A percentile compares a stretch with the other conserved stretches of the same genome.
These are phyloP conservation scores for Diaphora mendica DNA, from an alignment of 2,888 invertebrate species.

Conservation along the genomic window DNA sequence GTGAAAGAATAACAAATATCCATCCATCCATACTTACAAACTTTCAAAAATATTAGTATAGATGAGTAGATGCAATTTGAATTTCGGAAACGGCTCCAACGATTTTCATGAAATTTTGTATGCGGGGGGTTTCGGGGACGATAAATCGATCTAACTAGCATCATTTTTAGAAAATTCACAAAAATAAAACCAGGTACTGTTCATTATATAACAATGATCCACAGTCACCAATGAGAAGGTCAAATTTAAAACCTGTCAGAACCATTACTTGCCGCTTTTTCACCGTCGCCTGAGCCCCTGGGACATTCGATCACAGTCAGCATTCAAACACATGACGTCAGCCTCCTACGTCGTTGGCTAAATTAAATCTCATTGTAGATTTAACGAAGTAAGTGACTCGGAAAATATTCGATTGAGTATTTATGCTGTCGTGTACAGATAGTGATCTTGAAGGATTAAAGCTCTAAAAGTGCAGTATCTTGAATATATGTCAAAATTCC, in stretches of 20 bases:
- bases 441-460: slow-evolving; percentile 14
- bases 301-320: slow-evolving; percentile 75
- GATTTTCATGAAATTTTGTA: too few relatives aligned
- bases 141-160: too few relatives aligned
- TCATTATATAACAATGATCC: neutral
- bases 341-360: slow-evolving; percentile 55
- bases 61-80: too few relatives aligned
- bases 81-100: too few relatives aligned
- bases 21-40: too few relatives aligned
- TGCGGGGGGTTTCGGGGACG: too few relatives aligned
- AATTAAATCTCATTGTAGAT: slow-evolving; percentile 72
- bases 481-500: neutral
- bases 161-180: neutral
- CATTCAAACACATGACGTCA: slow-evolving; percentile 53
- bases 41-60: too few relatives aligned
- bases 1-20: too few relatives aligned
- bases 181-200: neutral
- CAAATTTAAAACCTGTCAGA: slow-evolving; percentile 14
- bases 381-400: slow-evolving; percentile 64
- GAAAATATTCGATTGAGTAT: slow-evolving; percentile 37
- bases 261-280: slow-evolving; percentile 16
- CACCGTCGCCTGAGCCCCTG: slow-evolving; percentile 46
- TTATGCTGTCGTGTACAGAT: slow-evolving; percentile 37
- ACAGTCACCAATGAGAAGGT: neutral
- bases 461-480: neutral